Evolutionary conservation across 2,888 invertebrate species (phyloP).

Genomic region (Drosophila formosana): DNA sequence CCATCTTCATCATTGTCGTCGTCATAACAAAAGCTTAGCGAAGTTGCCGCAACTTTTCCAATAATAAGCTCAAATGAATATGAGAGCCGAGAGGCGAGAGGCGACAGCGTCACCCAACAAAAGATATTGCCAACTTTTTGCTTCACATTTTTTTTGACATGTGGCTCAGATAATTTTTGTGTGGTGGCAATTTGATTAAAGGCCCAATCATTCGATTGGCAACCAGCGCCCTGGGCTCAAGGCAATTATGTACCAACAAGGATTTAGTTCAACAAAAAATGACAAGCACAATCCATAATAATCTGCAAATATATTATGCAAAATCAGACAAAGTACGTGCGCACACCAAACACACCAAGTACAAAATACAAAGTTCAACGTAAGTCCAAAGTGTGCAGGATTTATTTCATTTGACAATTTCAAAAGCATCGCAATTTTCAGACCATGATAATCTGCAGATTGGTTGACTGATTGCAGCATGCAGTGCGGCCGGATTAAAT

Average conservation of each 20-base stretch:
- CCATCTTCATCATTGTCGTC: slow-evolving; percentile 54
- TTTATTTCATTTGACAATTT: slow-evolving; percentile 12
- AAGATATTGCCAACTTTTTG: slow-evolving; percentile 49
- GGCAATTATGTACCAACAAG: slow-evolving; percentile 49
- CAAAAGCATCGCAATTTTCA: not conserved
- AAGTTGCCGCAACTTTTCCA: slow-evolving; percentile 76
- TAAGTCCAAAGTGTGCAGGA: not conserved
- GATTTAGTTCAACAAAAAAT: slow-evolving; percentile 38
- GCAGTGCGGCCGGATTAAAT: not conserved
- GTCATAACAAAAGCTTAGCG: slow-evolving; percentile 78
- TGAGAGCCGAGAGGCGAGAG: slow-evolving; percentile 38
- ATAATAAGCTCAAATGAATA: slow-evolving; percentile 79
- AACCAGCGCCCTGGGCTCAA: slow-evolving; percentile 27
- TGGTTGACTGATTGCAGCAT: not conserved
- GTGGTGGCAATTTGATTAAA: slow-evolving; percentile 64
- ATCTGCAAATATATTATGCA: slow-evolving; percentile 22
- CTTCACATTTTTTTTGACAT: slow-evolving; percentile 46
- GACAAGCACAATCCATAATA: slow-evolving; percentile 32
- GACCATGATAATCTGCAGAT: not conserved
- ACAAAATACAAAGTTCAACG: slow-evolving; percentile 8
- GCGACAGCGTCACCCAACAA: slow-evolving; percentile 36
- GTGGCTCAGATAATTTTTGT: slow-evolving; percentile 60
- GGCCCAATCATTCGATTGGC: slow-evolving; percentile 47
- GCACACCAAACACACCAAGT: not conserved
- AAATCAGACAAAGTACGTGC: slow-evolving; percentile 20